Evolutionary conservation across 2,797 vertebrate genomes (phyloP).

Genomic region (Harpagifer antarcticus): DNA sequence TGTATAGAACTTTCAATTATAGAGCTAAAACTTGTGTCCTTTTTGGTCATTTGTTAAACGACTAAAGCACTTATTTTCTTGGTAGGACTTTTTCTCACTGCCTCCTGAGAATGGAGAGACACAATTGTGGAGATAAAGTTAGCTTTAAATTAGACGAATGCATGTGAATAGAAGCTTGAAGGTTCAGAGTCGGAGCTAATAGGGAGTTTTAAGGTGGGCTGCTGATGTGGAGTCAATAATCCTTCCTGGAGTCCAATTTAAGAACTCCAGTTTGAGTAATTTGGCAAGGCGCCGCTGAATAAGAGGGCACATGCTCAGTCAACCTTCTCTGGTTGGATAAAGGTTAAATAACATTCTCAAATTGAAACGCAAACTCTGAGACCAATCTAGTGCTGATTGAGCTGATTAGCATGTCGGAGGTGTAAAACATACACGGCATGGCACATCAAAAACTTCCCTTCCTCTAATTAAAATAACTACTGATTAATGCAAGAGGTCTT

Average conservation of each 20-base stretch:
- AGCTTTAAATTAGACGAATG: neutral
- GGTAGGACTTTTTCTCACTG: neutral
- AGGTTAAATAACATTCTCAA: neutral
- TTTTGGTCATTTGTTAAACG: neutral
- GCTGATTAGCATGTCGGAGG: constrained; percentile 57
- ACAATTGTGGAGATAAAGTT: neutral
- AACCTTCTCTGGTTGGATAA: neutral
- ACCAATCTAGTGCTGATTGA: constrained; percentile 36
- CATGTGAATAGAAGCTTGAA: neutral
- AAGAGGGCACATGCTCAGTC: neutral
- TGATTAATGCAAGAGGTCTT: constrained; percentile 71
- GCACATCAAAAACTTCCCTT: constrained; percentile 61
- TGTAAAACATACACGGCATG: constrained; percentile 48
- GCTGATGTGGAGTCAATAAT: too few relatives aligned
- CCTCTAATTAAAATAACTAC: constrained; percentile 68
- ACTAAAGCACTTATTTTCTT: neutral
- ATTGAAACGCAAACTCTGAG: constrained; percentile 24
- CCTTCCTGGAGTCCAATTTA: neutral
- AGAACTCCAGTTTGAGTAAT: neutral
- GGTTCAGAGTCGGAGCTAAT: neutral
- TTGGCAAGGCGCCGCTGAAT: neutral
- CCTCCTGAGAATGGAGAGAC: neutral
- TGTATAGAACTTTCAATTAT: too few relatives aligned
- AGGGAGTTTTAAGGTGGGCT: neutral
- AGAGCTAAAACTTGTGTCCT: too few relatives aligned